Conservation (phyloP, 2,797 vertebrate species). For the Crocodylus rhombifer region DNA sequence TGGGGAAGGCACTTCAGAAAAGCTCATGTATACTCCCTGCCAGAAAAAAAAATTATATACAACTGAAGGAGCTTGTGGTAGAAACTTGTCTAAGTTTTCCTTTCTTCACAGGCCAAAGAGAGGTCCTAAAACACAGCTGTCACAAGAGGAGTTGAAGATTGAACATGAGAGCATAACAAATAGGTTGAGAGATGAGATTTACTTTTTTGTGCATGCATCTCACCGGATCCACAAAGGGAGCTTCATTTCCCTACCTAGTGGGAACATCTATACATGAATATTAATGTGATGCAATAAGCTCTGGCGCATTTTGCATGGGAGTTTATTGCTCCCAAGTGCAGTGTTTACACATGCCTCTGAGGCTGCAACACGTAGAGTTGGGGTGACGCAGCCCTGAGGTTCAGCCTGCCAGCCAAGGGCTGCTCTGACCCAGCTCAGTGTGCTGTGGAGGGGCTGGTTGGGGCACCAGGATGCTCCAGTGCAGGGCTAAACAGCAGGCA, state of each 20-base stretch:
- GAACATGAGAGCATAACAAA: background rate
- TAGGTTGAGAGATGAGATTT: background rate
- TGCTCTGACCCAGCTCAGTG: too few relatives aligned
- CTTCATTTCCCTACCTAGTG: background rate
- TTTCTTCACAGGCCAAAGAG: background rate
- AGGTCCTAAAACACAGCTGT: background rate
- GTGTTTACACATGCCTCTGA: too few relatives aligned
- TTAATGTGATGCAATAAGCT: too few relatives aligned
- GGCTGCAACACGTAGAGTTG: too few relatives aligned
- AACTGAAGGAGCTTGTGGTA: background rate
- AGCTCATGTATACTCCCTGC: background rate
- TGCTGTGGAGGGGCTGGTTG: too few relatives aligned
- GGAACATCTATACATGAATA: background rate
- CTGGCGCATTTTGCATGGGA: too few relatives aligned
- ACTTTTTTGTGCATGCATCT: background rate
- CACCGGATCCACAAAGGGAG: background rate
- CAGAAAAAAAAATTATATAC: background rate
- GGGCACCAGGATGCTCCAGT: too few relatives aligned
- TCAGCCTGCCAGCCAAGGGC: too few relatives aligned
- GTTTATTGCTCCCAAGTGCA: too few relatives aligned
- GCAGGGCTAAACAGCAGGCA: too few relatives aligned
- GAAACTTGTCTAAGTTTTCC: background rate
- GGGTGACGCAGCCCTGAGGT: too few relatives aligned
- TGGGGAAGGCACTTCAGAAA: too few relatives aligned
- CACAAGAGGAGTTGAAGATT: background rate